Evolutionary conservation across 92 coral and sea anemone species (phyloP).

Genomic region (Ricordea florida): DNA sequence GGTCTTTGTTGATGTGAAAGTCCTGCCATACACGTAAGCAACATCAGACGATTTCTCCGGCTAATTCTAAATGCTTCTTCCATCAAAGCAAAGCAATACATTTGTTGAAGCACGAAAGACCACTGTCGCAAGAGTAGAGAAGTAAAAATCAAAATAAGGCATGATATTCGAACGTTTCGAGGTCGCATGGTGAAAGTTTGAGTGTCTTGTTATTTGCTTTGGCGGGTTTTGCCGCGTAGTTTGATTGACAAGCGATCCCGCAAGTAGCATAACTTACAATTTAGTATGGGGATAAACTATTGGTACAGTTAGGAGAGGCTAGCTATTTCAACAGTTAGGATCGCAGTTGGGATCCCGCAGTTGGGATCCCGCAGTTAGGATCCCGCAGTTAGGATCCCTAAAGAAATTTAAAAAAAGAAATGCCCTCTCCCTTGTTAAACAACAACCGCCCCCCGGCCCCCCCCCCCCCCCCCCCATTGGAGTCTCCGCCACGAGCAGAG

Average conservation of each 20-base stretch:
- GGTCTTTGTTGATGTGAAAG: constrained; percentile 12
- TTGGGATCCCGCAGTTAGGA: too few species aligned
- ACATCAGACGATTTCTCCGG: constrained; percentile 35
- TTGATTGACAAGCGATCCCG: neutral
- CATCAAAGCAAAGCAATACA: constrained; percentile 9
- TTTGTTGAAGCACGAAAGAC: constrained; percentile 3
- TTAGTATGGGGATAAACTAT: too few species aligned
- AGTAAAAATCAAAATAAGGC: constrained; percentile 4
- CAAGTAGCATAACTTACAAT: neutral
- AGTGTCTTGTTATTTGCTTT: constrained; percentile 18
- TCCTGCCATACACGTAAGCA: constrained; percentile 25
- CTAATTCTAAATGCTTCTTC: constrained; percentile 44
- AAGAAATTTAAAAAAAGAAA: too few species aligned
- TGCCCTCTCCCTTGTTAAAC: too few species aligned
- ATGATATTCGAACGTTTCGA: neutral
- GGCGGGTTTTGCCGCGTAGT: constrained; percentile 1
- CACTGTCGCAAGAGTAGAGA: constrained; percentile 12
- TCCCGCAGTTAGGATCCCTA: too few species aligned
- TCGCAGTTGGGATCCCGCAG: too few species aligned
- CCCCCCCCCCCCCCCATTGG: too few species aligned
- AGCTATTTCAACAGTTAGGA: too few species aligned
- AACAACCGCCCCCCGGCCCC: too few species aligned
- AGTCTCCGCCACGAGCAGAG: too few species aligned
- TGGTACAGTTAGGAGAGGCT: too few species aligned
- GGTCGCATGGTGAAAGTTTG: constrained; percentile 33